Base-by-base conservation (phyloP, 2,888 invertebrate genomes). In the Pandemis corylana region DNA sequence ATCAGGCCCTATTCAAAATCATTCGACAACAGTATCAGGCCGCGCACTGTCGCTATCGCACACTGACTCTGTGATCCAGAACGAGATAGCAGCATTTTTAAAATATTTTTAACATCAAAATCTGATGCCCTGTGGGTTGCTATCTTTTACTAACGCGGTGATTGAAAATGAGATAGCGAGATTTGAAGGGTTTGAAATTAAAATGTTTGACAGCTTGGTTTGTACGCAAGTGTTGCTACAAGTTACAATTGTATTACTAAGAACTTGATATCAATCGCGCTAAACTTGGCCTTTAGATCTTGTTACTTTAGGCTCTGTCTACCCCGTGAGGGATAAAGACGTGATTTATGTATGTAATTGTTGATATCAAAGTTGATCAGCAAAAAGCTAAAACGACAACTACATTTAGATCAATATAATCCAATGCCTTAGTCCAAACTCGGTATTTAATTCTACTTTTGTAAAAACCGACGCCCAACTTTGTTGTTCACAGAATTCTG, bases 151-250 rank as follows among this genome's bases (percentile, higher is more conserved):
- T 68, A 68, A 72, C 56, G 59, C 68, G 44, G 61, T 42, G 69
- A 74, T 74, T 65, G 61, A 70, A 66, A 69, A 51, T n/a, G 42
- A 70, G 74, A 74, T 74, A 74, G 59, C 36, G 2, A 42, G 20
- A 5, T 65, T 73, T 68, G 36, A 72, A 63, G 73, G 56, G 56
- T 64, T 74, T 66, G 51, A 6, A 51, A 66, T 65, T 74, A 59
- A 61, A 65, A 15, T 74, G n/a, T 69, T 69, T 65, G 74, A 74
- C 87, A 84, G 81, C 86, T 86, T 85, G 83, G 83, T 86, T 82
- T 85, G 85, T 78, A 80, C 80, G 76, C 80, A 79, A 85, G 83
- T 85, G 1, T 67, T 13, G 7, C 5, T 42, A 63, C 15, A 42
- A n/a, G 41, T 44, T 46, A 5, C 46, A 62, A 3, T 62, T n/a